Conservation (phyloP, 1,140 invertebrate species). For the Heliconius himera region DNA sequence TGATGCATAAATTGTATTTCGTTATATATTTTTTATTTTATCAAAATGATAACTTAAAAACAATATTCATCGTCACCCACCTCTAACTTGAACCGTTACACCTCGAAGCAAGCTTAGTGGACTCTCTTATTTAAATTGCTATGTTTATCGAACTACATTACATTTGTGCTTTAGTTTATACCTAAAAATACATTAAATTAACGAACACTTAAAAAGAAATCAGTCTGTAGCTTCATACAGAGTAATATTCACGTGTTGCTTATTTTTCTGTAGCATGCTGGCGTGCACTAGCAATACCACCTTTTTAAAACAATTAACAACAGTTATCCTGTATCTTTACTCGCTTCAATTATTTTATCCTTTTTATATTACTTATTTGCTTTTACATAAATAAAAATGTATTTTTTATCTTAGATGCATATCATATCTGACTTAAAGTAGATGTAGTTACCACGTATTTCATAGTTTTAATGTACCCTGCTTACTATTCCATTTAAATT, state of each 20-base stretch:
- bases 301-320: neutral
- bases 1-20: neutral
- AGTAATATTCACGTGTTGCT: neutral
- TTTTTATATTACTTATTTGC: neutral
- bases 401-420: neutral
- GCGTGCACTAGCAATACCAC: neutral
- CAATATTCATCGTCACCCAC: neutral
- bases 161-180: neutral
- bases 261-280: neutral
- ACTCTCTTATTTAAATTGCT: neutral
- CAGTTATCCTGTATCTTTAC: neutral
- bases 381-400: neutral
- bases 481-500: neutral
- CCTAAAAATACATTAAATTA: neutral
- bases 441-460: neutral
- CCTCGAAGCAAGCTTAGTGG: constrained; percentile 5
- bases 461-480: neutral
- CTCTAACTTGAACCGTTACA: neutral
- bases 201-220: neutral
- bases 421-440: neutral
- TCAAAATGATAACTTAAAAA: neutral
- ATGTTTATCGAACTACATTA: neutral
- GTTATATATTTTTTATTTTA: neutral
- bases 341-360: neutral
- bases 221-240: neutral